Evolutionary conservation across 1,140 invertebrate genomes (phyloP), one percentile per base, ranked within the genome.

Genomic region (Sycophila sp.): DNA sequence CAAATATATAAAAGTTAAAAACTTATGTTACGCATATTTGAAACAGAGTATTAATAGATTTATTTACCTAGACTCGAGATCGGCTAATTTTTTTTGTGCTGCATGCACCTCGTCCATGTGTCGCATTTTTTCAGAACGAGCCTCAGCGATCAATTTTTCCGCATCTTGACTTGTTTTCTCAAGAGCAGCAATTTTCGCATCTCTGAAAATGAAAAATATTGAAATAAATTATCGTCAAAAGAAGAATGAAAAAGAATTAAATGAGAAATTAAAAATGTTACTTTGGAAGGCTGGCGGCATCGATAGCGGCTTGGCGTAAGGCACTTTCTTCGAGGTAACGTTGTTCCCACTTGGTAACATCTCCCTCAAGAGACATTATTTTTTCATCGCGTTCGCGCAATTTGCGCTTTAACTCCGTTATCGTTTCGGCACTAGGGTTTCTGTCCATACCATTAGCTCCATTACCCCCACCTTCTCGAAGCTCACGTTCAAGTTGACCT

Each of bases 321-420:
- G 94, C 93, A 73, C 91, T 93, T 83, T 96, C 94, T 82, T 96
- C 94, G 7, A 96, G 85, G 84, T 94, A 96, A 51, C 93, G 89
- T 85, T 96, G 94, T 83, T 96, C 94, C 93, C 94, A 95, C 84
- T 94, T 94, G 53, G 93, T 90, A 66, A 93, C 92, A 78, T 95
- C 94, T 4, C 93, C 92, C 82, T 95, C 94, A 28, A 94, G 83
- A 19, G 89, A 89, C 88, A 96, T 93, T 38, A 95, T 92, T 75
- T 92, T 91, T 82, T 94, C 93, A 81, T 94, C 93, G 64, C 91
- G 88, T 81, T 94, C 93, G 28, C 92, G 87, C 47, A 94, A 76
- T 78, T 89, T 83, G 69, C 91, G 83, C 75, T 92, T 91, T 65
- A 93, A 80, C 74, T 93, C 91, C 0, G 89, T 87, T 68, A 89